These are phyloP conservation scores for Epinephelus cyanopodus DNA, from an alignment of 2,113 vertebrate genomes.

Conservation along the genomic window DNA sequence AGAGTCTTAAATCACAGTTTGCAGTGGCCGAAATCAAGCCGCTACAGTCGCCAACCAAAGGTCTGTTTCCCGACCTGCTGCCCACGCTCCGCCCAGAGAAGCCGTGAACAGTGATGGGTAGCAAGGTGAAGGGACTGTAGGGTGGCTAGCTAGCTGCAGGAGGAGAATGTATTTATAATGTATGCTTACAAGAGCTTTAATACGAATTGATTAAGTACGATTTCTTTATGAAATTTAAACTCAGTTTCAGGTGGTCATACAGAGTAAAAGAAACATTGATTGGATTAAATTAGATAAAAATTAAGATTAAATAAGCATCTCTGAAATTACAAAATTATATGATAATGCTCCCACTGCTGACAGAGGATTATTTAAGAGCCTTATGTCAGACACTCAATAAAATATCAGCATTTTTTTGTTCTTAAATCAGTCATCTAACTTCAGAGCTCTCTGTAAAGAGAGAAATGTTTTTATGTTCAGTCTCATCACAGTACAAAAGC, in stretches of 20 bases:
- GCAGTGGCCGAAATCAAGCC: too few relatives aligned
- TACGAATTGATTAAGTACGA: background rate
- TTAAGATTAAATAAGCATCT: background rate
- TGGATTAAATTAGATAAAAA: background rate
- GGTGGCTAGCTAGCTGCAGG: too few relatives aligned
- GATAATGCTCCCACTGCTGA: background rate
- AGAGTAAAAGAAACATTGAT: background rate
- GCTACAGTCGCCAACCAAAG: too few relatives aligned
- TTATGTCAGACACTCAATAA: background rate
- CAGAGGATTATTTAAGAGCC: background rate
- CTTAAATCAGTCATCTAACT: background rate
- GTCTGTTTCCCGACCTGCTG: too few relatives aligned
- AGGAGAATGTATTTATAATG: too few relatives aligned
- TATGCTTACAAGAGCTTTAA: background rate
- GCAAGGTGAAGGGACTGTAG: too few relatives aligned
- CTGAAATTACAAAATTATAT: background rate
- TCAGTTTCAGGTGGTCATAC: background rate
- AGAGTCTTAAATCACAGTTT: too few relatives aligned
- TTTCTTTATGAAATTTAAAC: background rate
- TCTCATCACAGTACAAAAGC: background rate
- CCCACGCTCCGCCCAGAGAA: too few relatives aligned
- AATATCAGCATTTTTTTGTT: background rate
- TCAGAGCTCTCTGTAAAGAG: background rate
- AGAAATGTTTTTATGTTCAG: background rate
- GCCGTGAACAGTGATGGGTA: too few relatives aligned